Evolutionary conservation across 2,888 invertebrate species (phyloP), one percentile per base, ranked within the genome.

Genomic region (Helleia helle): DNA sequence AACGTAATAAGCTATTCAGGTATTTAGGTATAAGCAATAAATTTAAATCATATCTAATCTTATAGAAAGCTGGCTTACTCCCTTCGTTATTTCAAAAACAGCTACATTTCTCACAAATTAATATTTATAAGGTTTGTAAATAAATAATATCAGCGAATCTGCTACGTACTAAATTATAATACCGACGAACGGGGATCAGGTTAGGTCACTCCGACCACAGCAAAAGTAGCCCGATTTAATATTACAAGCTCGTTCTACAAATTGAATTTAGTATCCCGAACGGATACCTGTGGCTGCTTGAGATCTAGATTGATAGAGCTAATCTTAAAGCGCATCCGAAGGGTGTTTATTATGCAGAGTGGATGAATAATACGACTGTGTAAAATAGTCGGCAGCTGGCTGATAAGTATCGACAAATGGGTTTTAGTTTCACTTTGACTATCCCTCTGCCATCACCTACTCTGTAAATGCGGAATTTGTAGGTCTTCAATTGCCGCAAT

Each of bases 181-280:
- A 34, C 8, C 22, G 11, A 4, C 22, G 11, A 4, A 17, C 27
- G 12, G 12, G 27, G 12, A 11, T 34, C 18, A 18, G 8, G 8
- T 4, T 9, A 12, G 34, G 34, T 34, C 34, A 18, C 34, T 31
- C 22, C 22, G 22, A 22, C 22, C 34, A 34, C 34, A 22, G 22
- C 22, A 22, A 22, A 34, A 34, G 22, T 29, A 47, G 54, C 54
- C 55, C 50, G 49, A 55, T 56, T 58, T 58, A 60, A 61, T 58
- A 59, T 59, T 58, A 57, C 56, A 55, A 54, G 48, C 52, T 49
- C 49, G 46, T 49, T 47, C 47, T 46, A 46, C 49, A 52, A 53
- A 55, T 54, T 50, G 50, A 50, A 52, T 56, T 52, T 47, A 38
- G 41, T 44, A 44, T 46, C 43, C 44, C 37, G 38, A 40, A 45